Evolutionary conservation across 2,888 invertebrate species (phyloP), one percentile per base, ranked within the genome.

Genomic region (Heptascelio sp.): DNA sequence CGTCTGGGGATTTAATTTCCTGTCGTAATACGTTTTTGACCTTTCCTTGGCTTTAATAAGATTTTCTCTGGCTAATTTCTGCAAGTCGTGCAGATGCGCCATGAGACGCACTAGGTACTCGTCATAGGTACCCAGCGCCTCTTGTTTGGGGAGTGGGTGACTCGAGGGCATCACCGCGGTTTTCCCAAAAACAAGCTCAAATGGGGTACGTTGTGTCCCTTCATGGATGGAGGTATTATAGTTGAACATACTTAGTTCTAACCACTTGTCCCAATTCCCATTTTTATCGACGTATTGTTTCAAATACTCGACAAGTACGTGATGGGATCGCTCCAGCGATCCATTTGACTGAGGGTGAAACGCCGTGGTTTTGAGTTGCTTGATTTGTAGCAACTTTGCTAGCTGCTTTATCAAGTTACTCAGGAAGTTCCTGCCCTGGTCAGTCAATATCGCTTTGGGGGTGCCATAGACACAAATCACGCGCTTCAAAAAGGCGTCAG

Each of bases 381-480:
- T 81, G 13, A 88, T 86, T 25, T 53, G 72, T 13, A 86, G 88
- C 1, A 73, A 17, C 75, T 83, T 83, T 0, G 78, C 77, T 0
- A 88, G 26, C 60, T 67, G 17, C 46, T 75, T 55, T 51, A 88
- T 77, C 3, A 88, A 21, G 0, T 60, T 30, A 9, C 86, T 85
- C 0, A 81, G 9, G 21, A 89, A 88, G 46, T 87, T 85, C n/a
- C 78, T 51, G 0, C 88, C 87, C 70, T 86, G 86, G 26, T 89
- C 89, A 0, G 87, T 87, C 15, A 88, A 23, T 1, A 85, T 25
- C 1, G 25, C 19, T 37, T 76, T 78, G 0, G 87, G 87, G 1
- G 84, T 25, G 0, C 87, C 87, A 17, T 83, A 87, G 4, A 55
- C 55, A 21, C 83, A 79, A 6, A 88, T 78, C 5, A 86, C 86